phyloP scores from a whole-genome alignment of 2,888 invertebrate genomes.

The Miltochrista miniata region DNA sequence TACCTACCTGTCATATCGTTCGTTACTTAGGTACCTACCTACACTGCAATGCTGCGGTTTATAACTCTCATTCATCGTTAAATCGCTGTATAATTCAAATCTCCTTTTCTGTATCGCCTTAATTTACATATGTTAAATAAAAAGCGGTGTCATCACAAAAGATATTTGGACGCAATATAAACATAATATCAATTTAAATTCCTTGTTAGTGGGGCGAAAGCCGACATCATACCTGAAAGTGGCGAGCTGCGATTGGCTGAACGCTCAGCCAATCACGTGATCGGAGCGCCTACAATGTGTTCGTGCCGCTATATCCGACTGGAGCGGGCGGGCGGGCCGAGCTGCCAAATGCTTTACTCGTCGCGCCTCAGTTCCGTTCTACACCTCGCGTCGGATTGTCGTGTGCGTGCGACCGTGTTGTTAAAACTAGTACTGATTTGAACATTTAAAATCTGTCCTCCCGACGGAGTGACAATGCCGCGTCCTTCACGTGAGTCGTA shows the following conservation, averaged over 20 bases:
- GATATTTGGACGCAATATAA: conserved; percentile 84
- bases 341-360: conserved; percentile 35
- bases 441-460: conserved; percentile 31
- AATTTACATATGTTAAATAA: conserved; percentile 83
- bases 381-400: conserved; percentile 73
- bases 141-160: conserved; percentile 84
- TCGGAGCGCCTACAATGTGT: conserved; percentile 25
- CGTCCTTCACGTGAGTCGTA: conserved; percentile 98
- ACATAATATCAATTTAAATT: conserved; percentile 84
- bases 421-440: conserved; percentile 37
- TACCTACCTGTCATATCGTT: too few species aligned
- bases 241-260: conserved; percentile 56
- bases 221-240: conserved; percentile 81
- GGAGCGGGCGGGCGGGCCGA: conserved; percentile 50
- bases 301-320: conserved; percentile 45
- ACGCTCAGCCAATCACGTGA: conserved; percentile 54
- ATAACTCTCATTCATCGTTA: conserved; percentile 73
- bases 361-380: conserved; percentile 77
- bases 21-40: too few species aligned
- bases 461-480: conserved; percentile 88
- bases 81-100: conserved; percentile 79
- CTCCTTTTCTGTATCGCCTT: conserved; percentile 79
- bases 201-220: conserved; percentile 83
- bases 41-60: conserved; percentile 51
- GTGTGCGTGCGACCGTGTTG: conserved; percentile 60